phyloP scores from a whole-genome alignment of 2,113 vertebrate species.

The Cochlearius cochlearius region DNA sequence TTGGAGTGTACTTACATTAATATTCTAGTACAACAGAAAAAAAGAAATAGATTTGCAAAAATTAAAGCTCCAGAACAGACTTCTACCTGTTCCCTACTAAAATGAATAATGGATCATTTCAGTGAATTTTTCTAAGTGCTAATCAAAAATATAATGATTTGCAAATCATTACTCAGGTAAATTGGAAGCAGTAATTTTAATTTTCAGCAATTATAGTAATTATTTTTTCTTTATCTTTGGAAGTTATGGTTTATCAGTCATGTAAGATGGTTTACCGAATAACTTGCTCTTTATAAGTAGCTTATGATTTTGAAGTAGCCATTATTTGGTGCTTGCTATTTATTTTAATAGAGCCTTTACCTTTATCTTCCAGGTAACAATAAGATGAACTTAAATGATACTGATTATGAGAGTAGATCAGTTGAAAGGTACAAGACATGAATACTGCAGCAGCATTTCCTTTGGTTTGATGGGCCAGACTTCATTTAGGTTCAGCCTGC shows the following conservation, averaged over 20 bases:
- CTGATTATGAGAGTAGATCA: background rate
- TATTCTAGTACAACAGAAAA: background rate
- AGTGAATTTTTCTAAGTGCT: background rate
- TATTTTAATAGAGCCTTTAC: background rate
- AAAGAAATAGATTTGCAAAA: background rate
- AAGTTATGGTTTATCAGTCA: background rate
- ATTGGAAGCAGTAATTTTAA: background rate
- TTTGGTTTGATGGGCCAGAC: background rate
- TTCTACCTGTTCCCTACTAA: background rate
- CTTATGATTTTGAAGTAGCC: background rate
- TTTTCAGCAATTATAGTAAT: background rate
- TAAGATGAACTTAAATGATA: background rate
- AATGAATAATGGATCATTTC: background rate
- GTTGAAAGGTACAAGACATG: background rate
- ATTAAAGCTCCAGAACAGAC: background rate
- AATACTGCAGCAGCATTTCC: background rate
- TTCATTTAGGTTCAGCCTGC: background rate
- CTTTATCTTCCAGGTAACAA: background rate
- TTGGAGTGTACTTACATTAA: background rate
- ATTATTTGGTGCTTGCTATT: background rate
- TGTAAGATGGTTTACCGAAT: background rate
- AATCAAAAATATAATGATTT: constrained; percentile 17
- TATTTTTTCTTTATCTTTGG: background rate
- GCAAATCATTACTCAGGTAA: background rate
- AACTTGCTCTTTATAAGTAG: background rate